Percentiles rank a stretch among this genome's conserved stretches.
Evolutionary conservation across 2,113 vertebrate genomes (phyloP).

Genomic region (human): DNA sequence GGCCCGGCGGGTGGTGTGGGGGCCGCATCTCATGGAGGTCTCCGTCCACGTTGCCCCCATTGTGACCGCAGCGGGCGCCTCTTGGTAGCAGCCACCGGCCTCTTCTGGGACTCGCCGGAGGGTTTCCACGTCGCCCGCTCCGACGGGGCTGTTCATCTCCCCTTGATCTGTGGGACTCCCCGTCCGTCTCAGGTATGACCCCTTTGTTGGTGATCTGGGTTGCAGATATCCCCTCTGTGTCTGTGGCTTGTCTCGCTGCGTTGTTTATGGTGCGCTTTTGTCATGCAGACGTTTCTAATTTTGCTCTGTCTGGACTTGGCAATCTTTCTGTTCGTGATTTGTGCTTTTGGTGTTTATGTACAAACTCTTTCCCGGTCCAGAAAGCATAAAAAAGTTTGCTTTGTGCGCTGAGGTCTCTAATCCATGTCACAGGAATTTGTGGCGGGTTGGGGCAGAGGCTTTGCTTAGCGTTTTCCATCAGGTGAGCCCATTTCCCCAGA

Average conservation of each 20-base stretch:
- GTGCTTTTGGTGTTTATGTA: neutral
- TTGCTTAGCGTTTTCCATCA: fast-evolving
- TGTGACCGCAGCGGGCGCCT: fast-evolving
- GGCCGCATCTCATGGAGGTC: fast-evolving
- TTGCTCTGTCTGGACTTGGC: neutral
- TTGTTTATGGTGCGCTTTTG: neutral
- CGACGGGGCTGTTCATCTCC: neutral
- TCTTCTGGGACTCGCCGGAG: neutral
- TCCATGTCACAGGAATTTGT: fast-evolving
- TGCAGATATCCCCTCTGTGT: neutral
- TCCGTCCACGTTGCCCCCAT: fast-evolving
- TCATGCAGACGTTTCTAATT: neutral
- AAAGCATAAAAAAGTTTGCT: neutral
- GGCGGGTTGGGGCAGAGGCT: neutral
- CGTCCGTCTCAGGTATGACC: fast-evolving
- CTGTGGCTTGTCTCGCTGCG: neutral
- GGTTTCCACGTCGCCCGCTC: neutral
- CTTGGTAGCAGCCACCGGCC: neutral
- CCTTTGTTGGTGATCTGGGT: neutral
- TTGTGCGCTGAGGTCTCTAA: neutral
- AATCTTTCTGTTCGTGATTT: neutral
- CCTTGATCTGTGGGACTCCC: neutral
- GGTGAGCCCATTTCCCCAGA: fast-evolving
- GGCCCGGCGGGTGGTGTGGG: neutral
- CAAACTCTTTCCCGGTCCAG: neutral